These are phyloP conservation scores for Ornithoptera alexandrae DNA, from an alignment of 2,888 invertebrate species.

Conservation along the genomic window DNA sequence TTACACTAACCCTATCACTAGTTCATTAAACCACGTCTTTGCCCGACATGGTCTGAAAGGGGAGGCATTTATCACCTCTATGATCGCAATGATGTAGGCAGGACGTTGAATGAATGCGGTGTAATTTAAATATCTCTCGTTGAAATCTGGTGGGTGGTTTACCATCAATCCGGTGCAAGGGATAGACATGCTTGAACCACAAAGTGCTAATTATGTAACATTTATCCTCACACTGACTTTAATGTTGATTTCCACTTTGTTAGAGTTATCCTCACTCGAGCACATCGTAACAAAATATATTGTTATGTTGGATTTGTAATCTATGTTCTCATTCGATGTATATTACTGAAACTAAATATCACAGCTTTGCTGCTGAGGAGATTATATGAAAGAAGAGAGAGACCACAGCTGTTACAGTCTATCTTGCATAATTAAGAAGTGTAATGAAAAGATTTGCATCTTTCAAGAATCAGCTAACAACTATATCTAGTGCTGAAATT, in stretches of 20 bases:
- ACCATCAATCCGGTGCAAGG: conserved; percentile 54
- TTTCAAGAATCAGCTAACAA: too few relatives aligned
- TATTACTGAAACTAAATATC: background rate
- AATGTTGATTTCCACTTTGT: conserved; percentile 31
- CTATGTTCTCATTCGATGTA: background rate
- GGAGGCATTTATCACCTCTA: conserved; percentile 64
- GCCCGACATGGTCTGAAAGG: conserved; percentile 60
- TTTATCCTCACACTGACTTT: conserved; percentile 43
- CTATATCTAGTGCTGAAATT: too few relatives aligned
- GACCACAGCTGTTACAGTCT: too few relatives aligned
- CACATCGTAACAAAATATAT: conserved; percentile 13
- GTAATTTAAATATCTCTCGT: conserved; percentile 62
- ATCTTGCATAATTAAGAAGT: too few relatives aligned
- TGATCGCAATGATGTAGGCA: conserved; percentile 53
- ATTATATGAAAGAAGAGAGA: too few relatives aligned
- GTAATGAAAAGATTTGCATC: too few relatives aligned
- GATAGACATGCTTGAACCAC: conserved; percentile 37
- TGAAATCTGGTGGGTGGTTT: conserved; percentile 55
- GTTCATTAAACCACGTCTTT: conserved; percentile 53
- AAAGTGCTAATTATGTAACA: conserved; percentile 53
- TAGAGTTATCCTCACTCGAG: conserved; percentile 33
- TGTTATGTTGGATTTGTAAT: background rate
- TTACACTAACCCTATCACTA: conserved; percentile 42
- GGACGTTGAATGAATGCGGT: conserved; percentile 59
- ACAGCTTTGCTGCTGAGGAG: too few relatives aligned